Percentiles rank a stretch among this genome's conserved stretches.
These are phyloP conservation scores for Phrynocephalus forsythii DNA, from an alignment of 2,797 vertebrate species.

Conservation along the genomic window DNA sequence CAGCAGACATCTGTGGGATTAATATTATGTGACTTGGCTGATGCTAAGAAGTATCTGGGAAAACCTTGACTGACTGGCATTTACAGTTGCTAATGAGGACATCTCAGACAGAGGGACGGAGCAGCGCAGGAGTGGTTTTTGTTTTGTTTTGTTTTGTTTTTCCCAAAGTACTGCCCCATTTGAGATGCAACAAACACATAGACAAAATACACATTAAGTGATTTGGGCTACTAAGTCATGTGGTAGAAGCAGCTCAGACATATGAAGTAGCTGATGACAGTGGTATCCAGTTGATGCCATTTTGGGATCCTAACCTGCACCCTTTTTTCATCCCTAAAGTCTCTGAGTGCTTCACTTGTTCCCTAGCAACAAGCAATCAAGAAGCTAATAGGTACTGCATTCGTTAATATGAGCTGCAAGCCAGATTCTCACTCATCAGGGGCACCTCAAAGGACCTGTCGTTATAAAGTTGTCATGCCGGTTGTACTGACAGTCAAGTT, in stretches of 20 bases:
- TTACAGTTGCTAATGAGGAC: conserved; percentile 71
- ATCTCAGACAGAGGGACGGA: conserved; percentile 62
- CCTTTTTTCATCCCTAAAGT: background rate
- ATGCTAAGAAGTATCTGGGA: conserved; percentile 73
- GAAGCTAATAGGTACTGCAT: background rate
- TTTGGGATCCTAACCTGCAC: background rate
- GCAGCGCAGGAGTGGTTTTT: conserved; percentile 63
- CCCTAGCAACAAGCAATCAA: conserved; percentile 9
- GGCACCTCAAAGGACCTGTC: background rate
- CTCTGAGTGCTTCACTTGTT: background rate
- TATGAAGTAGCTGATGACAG: background rate
- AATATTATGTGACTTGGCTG: conserved; percentile 72
- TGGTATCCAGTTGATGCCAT: background rate
- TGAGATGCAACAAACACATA: conserved; percentile 34
- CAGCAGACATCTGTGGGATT: conserved; percentile 62
- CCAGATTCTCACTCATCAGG: background rate
- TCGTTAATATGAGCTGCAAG: background rate
- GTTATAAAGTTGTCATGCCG: no score
- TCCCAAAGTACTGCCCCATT: background rate
- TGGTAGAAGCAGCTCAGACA: background rate
- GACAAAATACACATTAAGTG: background rate
- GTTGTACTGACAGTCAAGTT: background rate
- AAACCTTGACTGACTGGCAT: conserved; percentile 71
- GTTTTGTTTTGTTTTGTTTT: conserved; percentile 46
- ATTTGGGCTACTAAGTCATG: conserved; percentile 14